These are phyloP conservation scores for Thunnus maccoyii DNA, from an alignment of 2,113 vertebrate genomes.

Conservation along the genomic window DNA sequence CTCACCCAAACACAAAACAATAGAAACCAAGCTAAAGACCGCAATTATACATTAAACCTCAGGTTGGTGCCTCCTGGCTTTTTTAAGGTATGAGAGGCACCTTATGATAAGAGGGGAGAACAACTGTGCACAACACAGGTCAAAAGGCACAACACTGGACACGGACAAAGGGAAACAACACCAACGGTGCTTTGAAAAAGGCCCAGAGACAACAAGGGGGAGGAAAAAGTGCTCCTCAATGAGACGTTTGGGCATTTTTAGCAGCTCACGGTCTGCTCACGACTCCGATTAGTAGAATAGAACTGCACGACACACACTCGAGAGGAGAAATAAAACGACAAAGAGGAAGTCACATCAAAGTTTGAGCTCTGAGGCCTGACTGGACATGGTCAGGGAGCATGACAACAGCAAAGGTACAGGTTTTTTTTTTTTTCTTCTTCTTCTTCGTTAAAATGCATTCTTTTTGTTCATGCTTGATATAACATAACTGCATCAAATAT, in stretches of 20 bases:
- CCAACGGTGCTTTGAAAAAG: conserved; percentile 58
- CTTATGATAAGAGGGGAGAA: conserved; percentile 58
- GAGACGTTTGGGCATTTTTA: conserved; percentile 46
- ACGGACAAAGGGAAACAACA: conserved; percentile 66
- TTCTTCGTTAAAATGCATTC: conserved; percentile 40
- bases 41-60: conserved; percentile 34
- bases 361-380: conserved; percentile 46
- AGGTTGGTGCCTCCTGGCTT: conserved; percentile 39
- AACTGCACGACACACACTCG: conserved; percentile 56
- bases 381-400: conserved; percentile 31
- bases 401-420: conserved; percentile 46
- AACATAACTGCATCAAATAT: conserved; percentile 64
- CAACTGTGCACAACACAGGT: conserved; percentile 81
- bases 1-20: conserved; percentile 30
- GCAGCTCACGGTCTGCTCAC: conserved; percentile 50
- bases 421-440: conserved; percentile 13
- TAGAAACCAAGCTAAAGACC: conserved; percentile 43
- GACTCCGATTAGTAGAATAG: conserved; percentile 43
- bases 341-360: conserved; percentile 55
- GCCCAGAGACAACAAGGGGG: conserved; percentile 30
- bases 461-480: conserved; percentile 75
- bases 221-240: conserved; percentile 34
- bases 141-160: conserved; percentile 84
- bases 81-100: conserved; percentile 60
- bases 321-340: conserved; percentile 22